These are phyloP conservation scores for Gracilinanus agilis DNA, from an alignment of 2,113 vertebrate species.

Conservation along the genomic window DNA sequence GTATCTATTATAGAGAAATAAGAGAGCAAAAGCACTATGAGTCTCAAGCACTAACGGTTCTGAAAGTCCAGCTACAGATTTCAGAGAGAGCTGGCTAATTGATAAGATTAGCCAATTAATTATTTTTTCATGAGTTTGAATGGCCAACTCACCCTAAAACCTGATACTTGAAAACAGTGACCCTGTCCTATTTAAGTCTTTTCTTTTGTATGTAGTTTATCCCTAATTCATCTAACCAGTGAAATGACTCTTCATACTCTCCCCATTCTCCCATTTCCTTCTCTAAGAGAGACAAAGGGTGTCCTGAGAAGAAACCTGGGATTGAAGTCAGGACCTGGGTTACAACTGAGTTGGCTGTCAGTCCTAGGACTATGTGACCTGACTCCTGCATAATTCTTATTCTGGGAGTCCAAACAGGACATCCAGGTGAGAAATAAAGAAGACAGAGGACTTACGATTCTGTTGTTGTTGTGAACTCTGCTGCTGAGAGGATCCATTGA, in stretches of 20 bases:
- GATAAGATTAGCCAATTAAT: no score
- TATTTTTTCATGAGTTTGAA: background rate
- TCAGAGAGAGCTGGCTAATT: no score
- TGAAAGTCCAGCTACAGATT: background rate
- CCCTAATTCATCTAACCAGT: background rate
- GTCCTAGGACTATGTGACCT: background rate
- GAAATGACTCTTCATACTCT: background rate
- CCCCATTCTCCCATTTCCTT: background rate
- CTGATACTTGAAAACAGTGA: background rate
- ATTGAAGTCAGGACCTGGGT: background rate
- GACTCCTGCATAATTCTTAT: background rate
- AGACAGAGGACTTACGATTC: background rate
- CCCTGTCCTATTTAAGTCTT: background rate
- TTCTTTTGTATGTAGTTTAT: background rate
- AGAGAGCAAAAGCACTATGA: background rate
- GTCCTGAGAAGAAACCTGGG: background rate
- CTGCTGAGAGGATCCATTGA: background rate
- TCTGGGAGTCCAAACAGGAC: background rate
- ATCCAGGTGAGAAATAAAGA: background rate
- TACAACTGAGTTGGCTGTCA: background rate
- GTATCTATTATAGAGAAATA: background rate
- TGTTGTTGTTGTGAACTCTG: no score
- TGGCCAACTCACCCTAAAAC: background rate
- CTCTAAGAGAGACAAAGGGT: background rate
- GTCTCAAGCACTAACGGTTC: background rate